phyloP scores from a whole-genome alignment of 2,797 vertebrate species.

The Coranthus polyacanthus region DNA sequence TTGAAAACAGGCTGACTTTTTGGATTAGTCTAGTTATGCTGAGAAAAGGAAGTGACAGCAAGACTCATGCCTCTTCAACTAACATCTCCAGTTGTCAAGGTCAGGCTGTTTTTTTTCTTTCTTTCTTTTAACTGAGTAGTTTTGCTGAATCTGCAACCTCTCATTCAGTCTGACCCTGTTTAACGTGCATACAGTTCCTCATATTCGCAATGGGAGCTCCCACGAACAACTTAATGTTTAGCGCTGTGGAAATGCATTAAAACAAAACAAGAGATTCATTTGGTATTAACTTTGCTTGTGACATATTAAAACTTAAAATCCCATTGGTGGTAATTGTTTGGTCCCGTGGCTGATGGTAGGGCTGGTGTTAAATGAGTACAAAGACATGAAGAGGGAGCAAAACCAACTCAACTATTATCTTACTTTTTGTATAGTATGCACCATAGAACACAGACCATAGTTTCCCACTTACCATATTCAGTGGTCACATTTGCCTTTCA shows the following conservation, averaged over 20 bases:
- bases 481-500: no score
- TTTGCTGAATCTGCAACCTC: slow-evolving; percentile 54
- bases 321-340: slow-evolving; percentile 66
- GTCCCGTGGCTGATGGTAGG: slow-evolving; percentile 54
- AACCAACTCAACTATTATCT: no score
- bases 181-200: slow-evolving; percentile 38
- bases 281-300: slow-evolving; percentile 45
- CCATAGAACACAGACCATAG: no score
- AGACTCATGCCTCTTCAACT: slow-evolving; percentile 8
- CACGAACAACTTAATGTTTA: slow-evolving; percentile 46
- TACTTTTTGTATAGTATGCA: no score
- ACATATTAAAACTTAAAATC: slow-evolving; percentile 10
- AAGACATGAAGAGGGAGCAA: slow-evolving; percentile 60
- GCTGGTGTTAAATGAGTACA: slow-evolving; percentile 63
- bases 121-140: neutral
- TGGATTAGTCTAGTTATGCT: slow-evolving; percentile 17
- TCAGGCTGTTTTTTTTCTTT: slow-evolving; percentile 10
- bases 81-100: slow-evolving; percentile 38
- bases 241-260: slow-evolving; percentile 19
- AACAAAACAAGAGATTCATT: slow-evolving; percentile 38
- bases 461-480: no score
- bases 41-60: slow-evolving; percentile 18
- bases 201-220: slow-evolving; percentile 44
- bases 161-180: slow-evolving; percentile 25
- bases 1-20: neutral